Evolutionary conservation across 2,113 vertebrate species (phyloP).

Genomic region (Fukomys damarensis): DNA sequence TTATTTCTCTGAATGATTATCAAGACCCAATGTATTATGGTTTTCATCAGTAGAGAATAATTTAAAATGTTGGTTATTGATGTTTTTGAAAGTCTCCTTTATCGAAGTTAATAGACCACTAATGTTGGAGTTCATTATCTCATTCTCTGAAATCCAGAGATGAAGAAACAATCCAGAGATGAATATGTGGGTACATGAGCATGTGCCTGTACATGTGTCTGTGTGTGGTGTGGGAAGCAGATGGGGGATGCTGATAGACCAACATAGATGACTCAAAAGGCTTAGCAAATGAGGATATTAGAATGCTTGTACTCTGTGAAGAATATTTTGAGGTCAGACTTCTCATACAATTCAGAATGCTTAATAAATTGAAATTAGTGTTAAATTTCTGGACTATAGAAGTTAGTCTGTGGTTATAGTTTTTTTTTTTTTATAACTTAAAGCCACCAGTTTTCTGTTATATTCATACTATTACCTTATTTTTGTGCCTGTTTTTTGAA

Average conservation of each 20-base stretch:
- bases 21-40: background rate
- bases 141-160: slow-evolving; percentile 45
- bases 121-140: slow-evolving; percentile 29
- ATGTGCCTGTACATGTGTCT: background rate
- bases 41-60: slow-evolving; percentile 55
- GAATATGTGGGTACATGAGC: background rate
- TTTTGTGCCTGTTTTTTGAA: background rate
- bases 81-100: slow-evolving; percentile 52
- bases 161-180: slow-evolving; percentile 30
- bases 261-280: background rate
- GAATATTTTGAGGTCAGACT: slow-evolving; percentile 61
- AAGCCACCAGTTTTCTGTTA: background rate
- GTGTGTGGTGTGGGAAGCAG: background rate
- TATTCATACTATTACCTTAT: slow-evolving; percentile 16
- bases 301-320: background rate
- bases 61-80: slow-evolving; percentile 71
- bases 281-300: background rate
- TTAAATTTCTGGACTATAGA: slow-evolving; percentile 17
- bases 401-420: background rate
- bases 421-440: slow-evolving; percentile 12
- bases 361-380: slow-evolving; percentile 10
- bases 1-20: slow-evolving; percentile 38
- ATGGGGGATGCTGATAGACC: background rate
- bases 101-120: slow-evolving; percentile 36
- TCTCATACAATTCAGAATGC: slow-evolving; percentile 23